Percentiles rank a stretch among this genome's conserved stretches.
These are phyloP conservation scores for Phoenicopterus ruber DNA, from an alignment of 2,113 vertebrate species.

Conservation along the genomic window DNA sequence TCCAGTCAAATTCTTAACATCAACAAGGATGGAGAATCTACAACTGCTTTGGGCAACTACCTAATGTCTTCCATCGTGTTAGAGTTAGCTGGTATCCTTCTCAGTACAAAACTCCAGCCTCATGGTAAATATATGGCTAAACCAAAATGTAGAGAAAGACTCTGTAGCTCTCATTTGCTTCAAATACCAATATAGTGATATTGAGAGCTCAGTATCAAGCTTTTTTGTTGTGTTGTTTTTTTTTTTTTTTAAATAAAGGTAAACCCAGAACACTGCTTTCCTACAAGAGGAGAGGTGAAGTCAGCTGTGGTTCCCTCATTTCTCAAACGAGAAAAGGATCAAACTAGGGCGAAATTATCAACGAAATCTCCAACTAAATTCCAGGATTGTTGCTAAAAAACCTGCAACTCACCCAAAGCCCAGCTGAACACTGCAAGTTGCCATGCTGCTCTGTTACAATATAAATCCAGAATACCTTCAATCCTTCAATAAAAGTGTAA, in stretches of 20 bases:
- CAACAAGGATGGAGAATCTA: background rate
- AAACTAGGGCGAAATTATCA: background rate
- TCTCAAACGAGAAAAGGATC: background rate
- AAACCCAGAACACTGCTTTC: background rate
- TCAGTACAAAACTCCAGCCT: conserved; percentile 48
- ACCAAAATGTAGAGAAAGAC: conserved; percentile 4
- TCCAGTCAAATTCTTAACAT: background rate
- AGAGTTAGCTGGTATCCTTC: background rate
- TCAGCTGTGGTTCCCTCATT: background rate
- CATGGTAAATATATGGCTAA: conserved; percentile 69
- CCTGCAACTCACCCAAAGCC: background rate
- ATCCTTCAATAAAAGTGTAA: background rate
- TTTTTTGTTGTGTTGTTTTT: background rate
- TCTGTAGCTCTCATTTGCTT: background rate
- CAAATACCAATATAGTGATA: no score
- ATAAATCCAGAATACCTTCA: background rate
- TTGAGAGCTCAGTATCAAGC: no score
- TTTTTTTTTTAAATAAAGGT: background rate
- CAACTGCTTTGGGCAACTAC: background rate
- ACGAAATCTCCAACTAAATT: background rate
- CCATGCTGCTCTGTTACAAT: background rate
- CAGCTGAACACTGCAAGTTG: background rate
- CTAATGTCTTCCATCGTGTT: background rate
- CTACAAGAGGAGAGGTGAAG: background rate
- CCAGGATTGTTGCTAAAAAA: background rate